A percentile compares a stretch with the other conserved stretches of the same genome.
phyloP scores from a whole-genome alignment of 2,113 vertebrate genomes.

The Cephalopterus ornatus region DNA sequence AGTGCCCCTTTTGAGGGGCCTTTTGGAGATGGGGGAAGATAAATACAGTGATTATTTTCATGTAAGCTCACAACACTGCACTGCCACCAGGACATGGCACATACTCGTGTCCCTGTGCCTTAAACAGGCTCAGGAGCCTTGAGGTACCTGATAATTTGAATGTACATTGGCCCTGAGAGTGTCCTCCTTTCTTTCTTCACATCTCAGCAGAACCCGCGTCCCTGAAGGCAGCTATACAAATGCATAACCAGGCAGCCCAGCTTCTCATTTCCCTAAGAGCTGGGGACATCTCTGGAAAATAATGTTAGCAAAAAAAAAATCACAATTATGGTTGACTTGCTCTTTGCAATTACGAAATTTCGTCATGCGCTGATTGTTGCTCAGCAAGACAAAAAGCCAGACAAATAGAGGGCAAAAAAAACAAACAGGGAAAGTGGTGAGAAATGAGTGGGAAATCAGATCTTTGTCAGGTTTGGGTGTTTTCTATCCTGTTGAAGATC shows the following conservation, averaged over 20 bases:
- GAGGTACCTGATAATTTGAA: not conserved
- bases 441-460: conserved; percentile 36
- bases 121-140: rapidly evolving
- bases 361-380: conserved; percentile 10
- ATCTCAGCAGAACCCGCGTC: not conserved
- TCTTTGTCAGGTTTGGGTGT: conserved; percentile 28
- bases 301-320: conserved; percentile 20
- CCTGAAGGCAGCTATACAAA: not conserved
- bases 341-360: conserved; percentile 30
- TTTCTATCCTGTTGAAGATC: conserved; percentile 45
- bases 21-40: not conserved
- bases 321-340: conserved; percentile 20
- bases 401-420: conserved; percentile 18
- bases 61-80: not conserved
- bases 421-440: not conserved
- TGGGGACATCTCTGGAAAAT: not conserved
- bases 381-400: conserved; percentile 13
- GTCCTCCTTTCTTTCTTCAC: not conserved
- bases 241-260: not conserved
- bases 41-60: not conserved
- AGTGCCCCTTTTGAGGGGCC: not conserved
- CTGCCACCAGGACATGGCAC: not conserved
- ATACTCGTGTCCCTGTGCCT: not conserved
- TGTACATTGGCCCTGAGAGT: not conserved
- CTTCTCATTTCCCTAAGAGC: not conserved